Evolutionary conservation across 2,888 invertebrate species (phyloP), one percentile per base, ranked within the genome.

Genomic region (Empis livida): DNA sequence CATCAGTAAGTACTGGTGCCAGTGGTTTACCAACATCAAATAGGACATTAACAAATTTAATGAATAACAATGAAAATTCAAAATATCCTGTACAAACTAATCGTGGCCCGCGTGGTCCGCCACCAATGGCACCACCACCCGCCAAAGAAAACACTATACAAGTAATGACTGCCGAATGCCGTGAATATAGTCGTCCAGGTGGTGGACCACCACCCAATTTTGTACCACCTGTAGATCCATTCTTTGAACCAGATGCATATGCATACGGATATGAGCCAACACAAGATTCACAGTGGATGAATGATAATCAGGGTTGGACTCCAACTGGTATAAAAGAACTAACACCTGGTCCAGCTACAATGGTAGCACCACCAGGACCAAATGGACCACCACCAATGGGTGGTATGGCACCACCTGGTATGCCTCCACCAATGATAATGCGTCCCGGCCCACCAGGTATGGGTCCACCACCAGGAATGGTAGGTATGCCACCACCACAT

Each of bases 101-200:
- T 45, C 67, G 75, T 41, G 72, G 59, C 2, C 60, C 65, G 9
- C 54, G 55, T 15, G 53, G 56, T 5, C 62, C 62, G 17, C 49
- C 67, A 23, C 41, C 13, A 14, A 11, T 9, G 20, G n/a, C 45
- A 9, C 52, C 54, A 10, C 71, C 62, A 27, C 63, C 64, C 67
- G 65, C 57, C 60, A 73, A 78, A 68, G 89, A 90, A 68, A 91
- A 89, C 59, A 84, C 87, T 14, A 91, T 91, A 60, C 89, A 90
- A 73, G 90, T 91, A 42, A 89, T 92, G 90, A 90, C 91, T 10
- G 90, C 89, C 2, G 91, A 92, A 65, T 78, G 90, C 48, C 75
- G 90, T 50, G 90, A 90, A 67, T 91, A 90, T 66, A 86, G 85
- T 40, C 71, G 82, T 10, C 60, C 66, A 0, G 79, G 79, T 49